Conservation (phyloP, 2,888 invertebrate species). For the Meghimatium bilineatum region DNA sequence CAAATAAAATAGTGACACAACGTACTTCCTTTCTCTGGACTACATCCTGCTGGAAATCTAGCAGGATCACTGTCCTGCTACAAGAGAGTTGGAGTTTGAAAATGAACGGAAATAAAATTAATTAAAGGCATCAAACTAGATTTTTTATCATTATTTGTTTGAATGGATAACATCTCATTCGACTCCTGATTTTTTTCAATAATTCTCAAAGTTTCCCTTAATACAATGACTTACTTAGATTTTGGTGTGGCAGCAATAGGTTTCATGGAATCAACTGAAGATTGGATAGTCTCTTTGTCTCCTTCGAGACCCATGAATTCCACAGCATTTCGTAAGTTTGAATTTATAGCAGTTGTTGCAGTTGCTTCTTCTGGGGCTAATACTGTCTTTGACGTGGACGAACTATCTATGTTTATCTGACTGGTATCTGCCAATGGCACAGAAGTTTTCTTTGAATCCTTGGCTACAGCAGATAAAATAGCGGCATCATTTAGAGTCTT, state of each 20-base stretch:
- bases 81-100: too few relatives aligned
- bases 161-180: too few relatives aligned
- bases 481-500: conserved; percentile 16
- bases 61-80: too few relatives aligned
- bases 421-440: conserved; percentile 1
- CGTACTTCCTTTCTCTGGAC: too few relatives aligned
- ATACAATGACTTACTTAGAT: conserved; percentile 38
- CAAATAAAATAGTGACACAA: too few relatives aligned
- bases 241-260: conserved; percentile 39
- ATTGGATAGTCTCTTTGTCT: conserved; percentile 42
- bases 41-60: too few relatives aligned
- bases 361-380: not conserved
- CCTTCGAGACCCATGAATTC: conserved; percentile 46
- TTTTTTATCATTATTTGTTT: too few relatives aligned
- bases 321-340: conserved; percentile 40
- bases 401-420: not conserved
- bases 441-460: conserved; percentile 13
- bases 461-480: not conserved
- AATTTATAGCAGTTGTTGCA: not conserved
- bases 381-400: conserved; percentile 6
- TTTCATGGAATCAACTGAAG: conserved; percentile 42
- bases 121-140: too few relatives aligned
- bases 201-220: too few relatives aligned
- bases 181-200: too few relatives aligned
- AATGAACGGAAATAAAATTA: too few relatives aligned